Conservation (phyloP, 1,140 invertebrate genomes). For the Ips typographus region DNA sequence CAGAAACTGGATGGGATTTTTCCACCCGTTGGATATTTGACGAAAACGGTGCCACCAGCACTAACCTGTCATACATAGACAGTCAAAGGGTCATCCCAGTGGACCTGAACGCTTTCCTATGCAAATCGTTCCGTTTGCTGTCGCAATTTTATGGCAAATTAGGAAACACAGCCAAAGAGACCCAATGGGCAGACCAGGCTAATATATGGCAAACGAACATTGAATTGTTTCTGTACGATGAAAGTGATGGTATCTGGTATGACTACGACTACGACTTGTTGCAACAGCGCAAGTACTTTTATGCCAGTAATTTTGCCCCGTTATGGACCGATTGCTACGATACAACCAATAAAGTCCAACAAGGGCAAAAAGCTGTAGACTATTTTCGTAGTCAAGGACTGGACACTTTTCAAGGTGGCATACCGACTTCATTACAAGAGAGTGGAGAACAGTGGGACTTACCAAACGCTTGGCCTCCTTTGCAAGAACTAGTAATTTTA, state of each 20-base stretch:
- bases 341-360: constrained; percentile 38
- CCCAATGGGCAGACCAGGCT: constrained; percentile 46
- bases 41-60: constrained; percentile 53
- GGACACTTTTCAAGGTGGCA: constrained; percentile 62
- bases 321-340: constrained; percentile 60
- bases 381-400: constrained; percentile 59
- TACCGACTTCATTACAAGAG: constrained; percentile 70
- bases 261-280: constrained; percentile 61
- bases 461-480: constrained; percentile 85
- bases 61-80: constrained; percentile 59
- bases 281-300: constrained; percentile 58
- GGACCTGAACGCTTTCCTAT: constrained; percentile 81
- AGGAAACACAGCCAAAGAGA: constrained; percentile 56
- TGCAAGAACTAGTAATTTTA: constrained; percentile 74
- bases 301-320: constrained; percentile 68
- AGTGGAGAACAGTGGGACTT: constrained; percentile 88
- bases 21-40: constrained; percentile 77
- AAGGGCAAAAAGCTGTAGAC: constrained; percentile 52
- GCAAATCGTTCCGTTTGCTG: constrained; percentile 61
- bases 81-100: constrained; percentile 75
- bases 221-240: constrained; percentile 58
- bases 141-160: constrained; percentile 55
- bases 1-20: constrained; percentile 88
- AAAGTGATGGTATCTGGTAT: constrained; percentile 67
- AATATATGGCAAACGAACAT: constrained; percentile 52